These are phyloP conservation scores for Antrozous pallidus DNA, from an alignment of 2,797 vertebrate genomes.

Conservation along the genomic window DNA sequence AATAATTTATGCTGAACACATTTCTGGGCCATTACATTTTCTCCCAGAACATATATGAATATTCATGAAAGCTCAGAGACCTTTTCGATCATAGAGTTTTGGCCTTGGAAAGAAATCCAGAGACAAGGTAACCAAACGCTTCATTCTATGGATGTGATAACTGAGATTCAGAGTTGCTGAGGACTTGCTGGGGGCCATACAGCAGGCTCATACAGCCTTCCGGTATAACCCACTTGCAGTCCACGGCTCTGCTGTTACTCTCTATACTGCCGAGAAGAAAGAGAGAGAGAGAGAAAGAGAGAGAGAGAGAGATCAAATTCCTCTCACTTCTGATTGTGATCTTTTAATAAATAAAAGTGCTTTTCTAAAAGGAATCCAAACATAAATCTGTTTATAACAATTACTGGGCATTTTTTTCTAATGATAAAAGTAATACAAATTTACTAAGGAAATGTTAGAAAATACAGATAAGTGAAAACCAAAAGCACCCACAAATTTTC, in stretches of 20 bases:
- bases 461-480: conserved; percentile 1
- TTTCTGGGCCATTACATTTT: neutral
- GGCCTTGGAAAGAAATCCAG: neutral
- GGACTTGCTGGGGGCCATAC: neutral
- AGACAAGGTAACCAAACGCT: neutral
- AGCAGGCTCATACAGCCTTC: neutral
- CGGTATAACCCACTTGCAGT: neutral
- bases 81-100: neutral
- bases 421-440: neutral
- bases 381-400: conserved; percentile 20
- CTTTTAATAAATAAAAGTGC: conserved; percentile 42
- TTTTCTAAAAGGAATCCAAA: conserved; percentile 43
- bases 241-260: too few relatives aligned
- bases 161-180: neutral
- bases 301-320: too few relatives aligned
- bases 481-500: neutral
- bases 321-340: neutral
- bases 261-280: too few relatives aligned
- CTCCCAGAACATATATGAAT: neutral
- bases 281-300: too few relatives aligned
- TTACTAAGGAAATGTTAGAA: conserved; percentile 1
- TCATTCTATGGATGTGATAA: neutral
- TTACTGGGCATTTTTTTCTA: conserved; percentile 25
- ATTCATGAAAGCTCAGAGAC: neutral
- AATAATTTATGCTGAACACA: neutral